These are phyloP conservation scores for Bubo scandiacus DNA, from an alignment of 2,113 vertebrate species.

Conservation along the genomic window DNA sequence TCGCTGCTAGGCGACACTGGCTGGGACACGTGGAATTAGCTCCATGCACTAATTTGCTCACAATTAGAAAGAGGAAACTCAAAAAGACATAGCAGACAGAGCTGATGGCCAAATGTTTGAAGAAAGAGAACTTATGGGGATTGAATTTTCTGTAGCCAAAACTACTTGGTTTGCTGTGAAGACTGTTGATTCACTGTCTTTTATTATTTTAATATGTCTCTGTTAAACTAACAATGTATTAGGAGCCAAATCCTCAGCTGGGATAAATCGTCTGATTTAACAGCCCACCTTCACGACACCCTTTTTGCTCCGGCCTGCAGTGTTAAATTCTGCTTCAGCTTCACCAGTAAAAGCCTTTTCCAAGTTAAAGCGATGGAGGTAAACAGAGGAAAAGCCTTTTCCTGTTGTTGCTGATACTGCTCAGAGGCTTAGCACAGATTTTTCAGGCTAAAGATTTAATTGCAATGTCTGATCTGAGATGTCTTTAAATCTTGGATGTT, in stretches of 20 bases:
- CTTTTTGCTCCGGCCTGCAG: not conserved
- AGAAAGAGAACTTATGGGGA: not conserved
- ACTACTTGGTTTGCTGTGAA: slow-evolving; percentile 5
- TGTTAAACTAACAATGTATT: slow-evolving; percentile 22
- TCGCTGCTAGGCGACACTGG: not conserved
- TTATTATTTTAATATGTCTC: slow-evolving; percentile 48
- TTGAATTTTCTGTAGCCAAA: not conserved
- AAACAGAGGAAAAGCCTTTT: slow-evolving; percentile 46
- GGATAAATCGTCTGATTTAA: not conserved
- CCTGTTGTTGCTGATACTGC: not conserved
- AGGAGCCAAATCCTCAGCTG: slow-evolving; percentile 25
- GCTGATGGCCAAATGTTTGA: not conserved
- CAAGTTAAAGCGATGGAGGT: not conserved
- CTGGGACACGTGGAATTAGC: not conserved
- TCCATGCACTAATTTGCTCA: not conserved
- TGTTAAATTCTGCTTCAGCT: not conserved
- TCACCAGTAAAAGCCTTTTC: not conserved
- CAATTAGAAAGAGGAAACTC: slow-evolving; percentile 23
- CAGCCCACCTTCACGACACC: not conserved
- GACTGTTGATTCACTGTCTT: slow-evolving; percentile 14
- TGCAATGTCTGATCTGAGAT: slow-evolving; percentile 1
- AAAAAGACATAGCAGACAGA: not conserved
- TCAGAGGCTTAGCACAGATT: slow-evolving; percentile 29
- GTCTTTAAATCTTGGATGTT: slow-evolving; percentile 31
- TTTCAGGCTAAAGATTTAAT: slow-evolving; percentile 48